Evolutionary conservation across 2,888 invertebrate species (phyloP), one percentile per base, ranked within the genome.

Genomic region (Pseudococcus jackbeardsleyi): DNA sequence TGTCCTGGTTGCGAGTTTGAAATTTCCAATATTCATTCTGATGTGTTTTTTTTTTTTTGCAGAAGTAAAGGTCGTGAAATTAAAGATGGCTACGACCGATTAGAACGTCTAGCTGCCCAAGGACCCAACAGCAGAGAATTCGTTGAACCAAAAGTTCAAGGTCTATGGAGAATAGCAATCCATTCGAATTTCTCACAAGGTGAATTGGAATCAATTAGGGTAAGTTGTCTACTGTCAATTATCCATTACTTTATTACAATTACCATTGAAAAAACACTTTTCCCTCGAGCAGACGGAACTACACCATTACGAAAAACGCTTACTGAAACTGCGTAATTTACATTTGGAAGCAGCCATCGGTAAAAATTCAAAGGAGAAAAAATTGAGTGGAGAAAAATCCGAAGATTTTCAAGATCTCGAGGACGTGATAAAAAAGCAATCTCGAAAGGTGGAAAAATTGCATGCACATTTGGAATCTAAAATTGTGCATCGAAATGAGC

Each of bases 121-220:
- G 97, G 95, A 91, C 96, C 96, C 0, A 94, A 95, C 89, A 96
- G 95, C 90, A 95, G 94, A 91, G 97, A 97, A 91, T 98, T 98
- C 91, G 94, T 96, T 77, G 98, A 98, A 91, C 96, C 97, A 0
- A 96, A 97, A 92, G 98, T 98, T 0, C 96, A 96, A 91, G 95
- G 95, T 0, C 92, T 98, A 48, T 98, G 98, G 98, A 94, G 94
- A 90, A 92, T 96, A 89, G 98, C 98, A 3, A 91, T 95, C 22
- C 93, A 95, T 87, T 94, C 95, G 15, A 95, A 97, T 91, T 98
- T 98, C 91, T 94, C 95, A 33, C 93, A 94, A 0, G 95, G 95
- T 89, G 98, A 98, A 92, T 92, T 98, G 15, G 94, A 94, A 89
- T 97, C 97, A 0, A 93, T 98, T 82, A 95, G 95, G 93, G 96